phyloP scores from a whole-genome alignment of 2,113 vertebrate genomes.

The Oncorhynchus mykiss region DNA sequence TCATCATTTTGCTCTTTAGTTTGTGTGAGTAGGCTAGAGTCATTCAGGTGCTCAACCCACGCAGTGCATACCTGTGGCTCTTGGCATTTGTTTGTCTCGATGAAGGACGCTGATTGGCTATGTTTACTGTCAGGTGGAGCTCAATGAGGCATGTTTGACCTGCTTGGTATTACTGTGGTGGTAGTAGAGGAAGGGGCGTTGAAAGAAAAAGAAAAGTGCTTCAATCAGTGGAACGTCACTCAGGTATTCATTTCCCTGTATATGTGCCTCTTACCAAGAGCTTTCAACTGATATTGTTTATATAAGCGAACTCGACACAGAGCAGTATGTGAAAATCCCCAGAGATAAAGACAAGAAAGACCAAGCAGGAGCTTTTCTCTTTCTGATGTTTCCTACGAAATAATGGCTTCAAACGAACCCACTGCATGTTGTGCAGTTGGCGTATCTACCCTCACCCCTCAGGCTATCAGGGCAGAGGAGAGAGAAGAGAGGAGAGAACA shows the following conservation, averaged over 20 bases:
- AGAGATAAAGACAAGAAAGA: slow-evolving; percentile 19
- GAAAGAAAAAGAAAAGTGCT: slow-evolving; percentile 29
- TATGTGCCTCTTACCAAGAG: slow-evolving; percentile 14
- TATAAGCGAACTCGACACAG: slow-evolving; percentile 34
- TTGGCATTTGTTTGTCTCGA: slow-evolving; percentile 27
- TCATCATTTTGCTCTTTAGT: slow-evolving; percentile 9
- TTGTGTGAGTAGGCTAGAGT: slow-evolving; percentile 39
- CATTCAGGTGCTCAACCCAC: slow-evolving; percentile 39
- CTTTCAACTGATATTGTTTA: slow-evolving; percentile 48
- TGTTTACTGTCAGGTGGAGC: neutral
- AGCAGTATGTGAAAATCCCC: neutral
- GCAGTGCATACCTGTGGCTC: slow-evolving; percentile 40
- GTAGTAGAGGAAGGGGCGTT: slow-evolving; percentile 31
- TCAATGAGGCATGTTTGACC: slow-evolving; percentile 34
- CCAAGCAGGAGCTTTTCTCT: neutral
- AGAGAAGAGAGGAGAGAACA: slow-evolving; percentile 4
- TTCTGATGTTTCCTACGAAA: slow-evolving; percentile 7
- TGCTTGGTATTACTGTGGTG: slow-evolving; percentile 32
- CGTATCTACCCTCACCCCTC: neutral
- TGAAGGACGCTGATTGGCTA: slow-evolving; percentile 9
- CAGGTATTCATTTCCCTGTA: slow-evolving; percentile 31
- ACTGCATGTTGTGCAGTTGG: neutral
- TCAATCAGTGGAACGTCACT: slow-evolving; percentile 23
- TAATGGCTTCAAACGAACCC: slow-evolving; percentile 15
- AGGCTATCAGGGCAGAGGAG: neutral